Evolutionary conservation across 2,113 vertebrate species (phyloP).

Genomic region (Tichodroma muraria): DNA sequence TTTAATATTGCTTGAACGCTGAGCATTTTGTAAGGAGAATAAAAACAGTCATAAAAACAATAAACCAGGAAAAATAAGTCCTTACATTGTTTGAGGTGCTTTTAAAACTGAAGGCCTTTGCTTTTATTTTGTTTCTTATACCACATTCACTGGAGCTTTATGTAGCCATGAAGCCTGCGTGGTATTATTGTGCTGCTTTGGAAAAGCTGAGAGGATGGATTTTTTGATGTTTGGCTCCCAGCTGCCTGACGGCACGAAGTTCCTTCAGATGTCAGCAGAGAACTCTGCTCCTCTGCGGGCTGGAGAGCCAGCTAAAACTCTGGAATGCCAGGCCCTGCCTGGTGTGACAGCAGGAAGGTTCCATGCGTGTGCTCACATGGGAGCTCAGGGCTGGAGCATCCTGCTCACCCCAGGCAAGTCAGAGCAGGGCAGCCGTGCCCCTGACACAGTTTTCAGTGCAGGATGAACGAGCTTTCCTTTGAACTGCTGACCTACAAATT

Average conservation of each 20-base stretch:
- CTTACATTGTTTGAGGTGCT: neutral
- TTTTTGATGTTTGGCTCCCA: neutral
- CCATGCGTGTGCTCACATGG: neutral
- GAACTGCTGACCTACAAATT: constrained; percentile 33
- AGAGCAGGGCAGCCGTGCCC: constrained; percentile 72
- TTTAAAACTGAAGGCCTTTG: neutral
- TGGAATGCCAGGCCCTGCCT: neutral
- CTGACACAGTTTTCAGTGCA: neutral
- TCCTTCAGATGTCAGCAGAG: neutral
- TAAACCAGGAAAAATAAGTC: neutral
- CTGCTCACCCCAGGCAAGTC: constrained; percentile 70
- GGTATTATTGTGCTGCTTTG: neutral
- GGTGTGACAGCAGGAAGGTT: neutral
- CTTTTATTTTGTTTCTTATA: neutral
- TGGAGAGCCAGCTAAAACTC: neutral
- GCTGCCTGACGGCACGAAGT: neutral
- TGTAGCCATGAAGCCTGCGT: neutral
- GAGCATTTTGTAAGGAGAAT: neutral
- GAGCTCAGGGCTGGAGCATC: constrained; percentile 19
- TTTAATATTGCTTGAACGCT: neutral
- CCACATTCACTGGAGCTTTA: neutral
- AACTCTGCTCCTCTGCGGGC: neutral
- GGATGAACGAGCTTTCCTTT: neutral
- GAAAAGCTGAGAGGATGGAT: neutral
- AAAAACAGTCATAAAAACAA: constrained; percentile 4